Percentiles rank a stretch among this genome's conserved stretches.
Evolutionary conservation across 2,113 vertebrate species (phyloP).

Genomic region (Corythornis madagascariensis): DNA sequence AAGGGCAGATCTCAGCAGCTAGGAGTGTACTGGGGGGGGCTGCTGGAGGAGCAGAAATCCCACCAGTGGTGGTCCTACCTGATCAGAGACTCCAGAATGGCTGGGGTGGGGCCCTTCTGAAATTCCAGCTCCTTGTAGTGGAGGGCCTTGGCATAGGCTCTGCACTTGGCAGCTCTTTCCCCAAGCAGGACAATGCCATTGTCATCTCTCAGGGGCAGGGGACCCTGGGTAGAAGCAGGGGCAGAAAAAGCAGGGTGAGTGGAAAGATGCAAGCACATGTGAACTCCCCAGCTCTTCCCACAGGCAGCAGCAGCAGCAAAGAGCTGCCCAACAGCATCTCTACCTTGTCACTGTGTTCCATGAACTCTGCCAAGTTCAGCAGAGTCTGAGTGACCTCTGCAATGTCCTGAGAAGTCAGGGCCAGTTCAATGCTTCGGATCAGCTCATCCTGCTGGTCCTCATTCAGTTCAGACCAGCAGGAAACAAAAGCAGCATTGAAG

Average conservation of each 20-base stretch:
- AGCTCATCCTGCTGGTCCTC: conserved; percentile 98
- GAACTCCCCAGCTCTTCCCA: not conserved
- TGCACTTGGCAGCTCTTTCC: conserved; percentile 94
- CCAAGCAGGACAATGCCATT: conserved; percentile 96
- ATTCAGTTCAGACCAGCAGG: conserved; percentile 97
- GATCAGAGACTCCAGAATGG: conserved; percentile 97
- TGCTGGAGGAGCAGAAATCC: not conserved
- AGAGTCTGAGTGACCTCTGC: conserved; percentile 98
- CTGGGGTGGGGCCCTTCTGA: conserved; percentile 92
- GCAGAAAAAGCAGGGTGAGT: not conserved
- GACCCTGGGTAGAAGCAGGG: conserved; percentile 79
- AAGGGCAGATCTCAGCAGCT: not conserved
- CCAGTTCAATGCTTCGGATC: conserved; percentile 95
- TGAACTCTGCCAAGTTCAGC: conserved; percentile 97
- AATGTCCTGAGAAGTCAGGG: conserved; percentile 96
- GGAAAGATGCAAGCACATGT: rapidly evolving
- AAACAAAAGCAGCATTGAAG: conserved; percentile 97
- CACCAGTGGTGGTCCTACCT: conserved; percentile 80
- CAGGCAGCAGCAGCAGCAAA: not conserved
- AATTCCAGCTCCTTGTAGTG: conserved; percentile 99
- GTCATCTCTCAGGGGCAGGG: conserved; percentile 93
- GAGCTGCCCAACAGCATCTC: not conserved
- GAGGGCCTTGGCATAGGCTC: conserved; percentile 95
- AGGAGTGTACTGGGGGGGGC: not conserved
- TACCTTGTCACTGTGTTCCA: conserved; percentile 99